These are phyloP conservation scores for Bathybates hornii DNA, from an alignment of 2,113 vertebrate genomes.

Conservation along the genomic window DNA sequence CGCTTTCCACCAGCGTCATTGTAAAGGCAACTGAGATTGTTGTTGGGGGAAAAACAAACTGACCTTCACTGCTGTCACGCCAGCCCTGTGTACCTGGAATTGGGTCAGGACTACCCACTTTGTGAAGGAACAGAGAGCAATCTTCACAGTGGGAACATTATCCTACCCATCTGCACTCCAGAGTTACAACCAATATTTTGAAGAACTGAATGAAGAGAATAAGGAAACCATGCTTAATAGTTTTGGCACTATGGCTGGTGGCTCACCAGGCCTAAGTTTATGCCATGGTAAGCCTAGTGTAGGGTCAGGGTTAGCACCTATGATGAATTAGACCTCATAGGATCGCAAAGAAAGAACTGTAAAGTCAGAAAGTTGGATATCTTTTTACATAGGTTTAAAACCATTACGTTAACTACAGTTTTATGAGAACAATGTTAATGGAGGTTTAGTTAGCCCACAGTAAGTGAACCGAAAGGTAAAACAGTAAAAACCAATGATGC, in stretches of 20 bases:
- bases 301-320: neutral
- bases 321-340: neutral
- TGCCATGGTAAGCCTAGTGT: neutral
- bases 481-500: neutral
- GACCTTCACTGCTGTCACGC: slow-evolving; percentile 2
- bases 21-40: neutral
- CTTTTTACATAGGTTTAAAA: neutral
- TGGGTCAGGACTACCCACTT: neutral
- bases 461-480: neutral
- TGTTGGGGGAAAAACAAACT: neutral
- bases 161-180: neutral
- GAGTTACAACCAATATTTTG: neutral
- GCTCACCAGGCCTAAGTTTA: neutral
- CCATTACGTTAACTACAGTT: neutral
- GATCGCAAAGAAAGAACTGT: neutral
- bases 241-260: neutral
- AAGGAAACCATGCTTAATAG: neutral
- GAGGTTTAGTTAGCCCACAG: neutral
- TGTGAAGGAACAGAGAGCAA: neutral
- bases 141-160: neutral
- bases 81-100: neutral
- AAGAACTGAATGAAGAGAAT: neutral
- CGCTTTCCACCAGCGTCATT: slow-evolving; percentile 51
- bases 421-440: neutral
- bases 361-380: neutral